Base-by-base conservation (phyloP, 2,113 vertebrate genomes). In the Saccopteryx bilineata region DNA sequence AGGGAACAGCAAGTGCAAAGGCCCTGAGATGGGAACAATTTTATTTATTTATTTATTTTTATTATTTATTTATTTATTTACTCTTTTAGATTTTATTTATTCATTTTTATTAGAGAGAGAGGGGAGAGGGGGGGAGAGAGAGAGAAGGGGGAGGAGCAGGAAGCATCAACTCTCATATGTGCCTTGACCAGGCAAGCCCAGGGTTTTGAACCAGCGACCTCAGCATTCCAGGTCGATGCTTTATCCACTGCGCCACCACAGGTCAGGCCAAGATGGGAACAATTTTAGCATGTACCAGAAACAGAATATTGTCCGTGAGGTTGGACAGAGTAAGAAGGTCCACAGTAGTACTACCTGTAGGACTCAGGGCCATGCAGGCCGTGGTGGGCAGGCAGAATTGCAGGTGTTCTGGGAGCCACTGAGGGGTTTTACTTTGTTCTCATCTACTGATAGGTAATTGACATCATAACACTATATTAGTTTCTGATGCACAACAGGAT, bases 1-100 rank as follows among this genome's bases (percentile, higher is more conserved):
- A 72, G 56, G 58, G 12, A 90, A 74, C 0, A 90, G n/a, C 80
- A 92, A 66, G 52, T 19, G 50, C 68, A 90, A 92, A 93, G 31
- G 12, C n/a, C 72, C 76, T 85, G 4, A 4, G 50, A 23, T 63
- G 13, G 61, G 66, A 88, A 69, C 58, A 58, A n/a, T 50, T 7
- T 87, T 8, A 76, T n/a, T n/a, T n/a, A n/a, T n/a, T n/a, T n/a
- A n/a, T n/a, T n/a, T n/a, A n/a, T n/a, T n/a, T n/a, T n/a, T n/a
- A n/a, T n/a, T n/a, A n/a, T n/a, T n/a, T n/a, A n/a, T n/a, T n/a
- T n/a, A n/a, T n/a, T n/a, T n/a, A n/a, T n/a, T n/a, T n/a, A n/a
- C n/a, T n/a, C n/a, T n/a, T n/a, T n/a, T n/a, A n/a, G n/a, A n/a
- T n/a, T n/a, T n/a, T n/a, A n/a, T n/a, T n/a, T n/a, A n/a, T n/a